Evolutionary conservation across 2,113 vertebrate genomes (phyloP).

Genomic region (Colaptes auratus): DNA sequence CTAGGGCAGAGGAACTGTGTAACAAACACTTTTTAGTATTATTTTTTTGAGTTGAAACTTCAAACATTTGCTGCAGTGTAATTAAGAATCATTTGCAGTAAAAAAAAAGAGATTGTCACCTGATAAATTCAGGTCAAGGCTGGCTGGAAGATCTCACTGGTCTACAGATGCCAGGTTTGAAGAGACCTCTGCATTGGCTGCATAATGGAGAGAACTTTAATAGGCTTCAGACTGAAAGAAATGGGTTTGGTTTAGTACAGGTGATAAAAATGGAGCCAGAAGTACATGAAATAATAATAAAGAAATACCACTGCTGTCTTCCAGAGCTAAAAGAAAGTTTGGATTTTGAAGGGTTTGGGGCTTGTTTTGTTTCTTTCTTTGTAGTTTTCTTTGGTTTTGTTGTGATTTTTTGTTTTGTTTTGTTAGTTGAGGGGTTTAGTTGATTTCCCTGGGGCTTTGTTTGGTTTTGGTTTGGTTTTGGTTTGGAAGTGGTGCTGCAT

Average conservation of each 20-base stretch:
- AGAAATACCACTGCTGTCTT: neutral
- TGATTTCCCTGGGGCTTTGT: too few relatives aligned
- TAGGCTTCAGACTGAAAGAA: neutral
- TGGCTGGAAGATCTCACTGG: neutral
- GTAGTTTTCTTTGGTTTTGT: too few relatives aligned
- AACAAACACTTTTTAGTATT: neutral
- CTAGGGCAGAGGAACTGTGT: neutral
- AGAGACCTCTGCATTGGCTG: neutral
- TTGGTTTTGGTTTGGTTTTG: too few relatives aligned
- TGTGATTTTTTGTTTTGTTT: too few relatives aligned
- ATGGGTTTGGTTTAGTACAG: neutral
- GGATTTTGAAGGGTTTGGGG: neutral
- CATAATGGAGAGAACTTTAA: neutral
- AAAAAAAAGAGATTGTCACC: neutral
- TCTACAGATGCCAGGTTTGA: neutral
- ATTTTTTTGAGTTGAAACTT: neutral
- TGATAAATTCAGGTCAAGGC: slow-evolving; percentile 5
- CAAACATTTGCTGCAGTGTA: neutral
- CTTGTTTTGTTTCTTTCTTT: neutral
- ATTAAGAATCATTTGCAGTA: neutral
- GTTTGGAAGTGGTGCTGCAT: too few relatives aligned
- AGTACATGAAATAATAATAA: neutral
- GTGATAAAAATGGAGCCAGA: neutral
- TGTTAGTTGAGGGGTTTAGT: too few relatives aligned
- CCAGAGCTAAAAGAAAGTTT: neutral